These are phyloP conservation scores for Acanthoscelides obtectus DNA, from an alignment of 2,888 invertebrate genomes.

Conservation along the genomic window DNA sequence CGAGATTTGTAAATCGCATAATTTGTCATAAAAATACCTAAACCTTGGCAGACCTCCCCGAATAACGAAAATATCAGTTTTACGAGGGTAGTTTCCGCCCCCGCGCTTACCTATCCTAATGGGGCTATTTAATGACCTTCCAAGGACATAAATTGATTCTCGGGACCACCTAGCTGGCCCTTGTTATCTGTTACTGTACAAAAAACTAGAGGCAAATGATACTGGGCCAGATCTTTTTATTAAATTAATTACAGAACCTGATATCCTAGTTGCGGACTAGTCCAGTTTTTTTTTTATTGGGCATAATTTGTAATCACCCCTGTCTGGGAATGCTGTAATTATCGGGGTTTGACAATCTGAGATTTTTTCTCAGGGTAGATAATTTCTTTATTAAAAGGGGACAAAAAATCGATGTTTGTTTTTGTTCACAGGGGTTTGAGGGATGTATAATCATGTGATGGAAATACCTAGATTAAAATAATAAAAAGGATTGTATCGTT, in stretches of 20 bases:
- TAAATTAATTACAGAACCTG: neutral
- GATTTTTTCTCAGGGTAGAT: neutral
- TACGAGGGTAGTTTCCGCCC: neutral
- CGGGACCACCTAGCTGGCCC: conserved; percentile 29
- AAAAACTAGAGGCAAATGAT: neutral
- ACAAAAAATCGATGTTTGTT: neutral
- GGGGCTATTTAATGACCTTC: conserved; percentile 15
- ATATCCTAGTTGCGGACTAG: neutral
- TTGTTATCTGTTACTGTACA: conserved; percentile 21
- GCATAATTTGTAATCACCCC: neutral
- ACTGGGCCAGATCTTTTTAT: neutral
- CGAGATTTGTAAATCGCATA: neutral
- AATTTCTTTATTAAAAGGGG: neutral
- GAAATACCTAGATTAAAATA: neutral
- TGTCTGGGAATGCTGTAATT: neutral
- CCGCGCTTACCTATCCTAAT: conserved; percentile 10
- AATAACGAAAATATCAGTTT: neutral
- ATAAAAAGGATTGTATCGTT: neutral
- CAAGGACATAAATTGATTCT: conserved; percentile 27
- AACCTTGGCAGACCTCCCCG: neutral
- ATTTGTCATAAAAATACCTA: neutral
- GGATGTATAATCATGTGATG: neutral
- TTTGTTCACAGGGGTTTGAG: neutral
- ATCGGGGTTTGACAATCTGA: neutral
- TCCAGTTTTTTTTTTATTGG: neutral